Base-by-base conservation (phyloP, 2,888 invertebrate species). In the Bruchidius siliquastri region DNA sequence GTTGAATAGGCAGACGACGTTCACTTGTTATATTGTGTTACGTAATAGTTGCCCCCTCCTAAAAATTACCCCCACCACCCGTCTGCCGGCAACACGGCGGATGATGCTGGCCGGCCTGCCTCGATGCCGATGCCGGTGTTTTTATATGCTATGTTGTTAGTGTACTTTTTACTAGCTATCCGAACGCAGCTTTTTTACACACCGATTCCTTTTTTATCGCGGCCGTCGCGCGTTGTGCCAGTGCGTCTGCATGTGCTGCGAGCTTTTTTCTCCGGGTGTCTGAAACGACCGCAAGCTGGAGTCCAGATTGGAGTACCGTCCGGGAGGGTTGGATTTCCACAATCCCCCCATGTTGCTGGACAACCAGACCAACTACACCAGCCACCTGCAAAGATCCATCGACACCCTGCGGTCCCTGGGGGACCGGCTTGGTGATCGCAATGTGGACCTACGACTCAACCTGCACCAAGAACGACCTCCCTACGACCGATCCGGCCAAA, bases 291-390 rank as follows among this genome's bases (percentile, higher is more conserved):
- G 72, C 49, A 78, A 82, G 76, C 85, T 86, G 87, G 86, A 87
- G 82, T 85, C 86, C 73, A 83, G 86, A 73, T 81, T 87, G 80
- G 87, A 87, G 75, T 87, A 86, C 77, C 83, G 87, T 68, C 77
- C 82, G 21, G 86, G 86, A 68, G 86, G 86, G 74, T 82, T 87
- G 84, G 87, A 87, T 76, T 87, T 87, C 79, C 87, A 87, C 82
- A 84, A 84, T 76, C 82, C 82, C 74, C 79, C 81, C 72, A 84
- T 82, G 79, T 79, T 83, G 81, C 81, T 87, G 77, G 83, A 86
- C 73, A 86, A 86, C 75, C 84, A 84, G 78, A 77, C 83, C 71
- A 83, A 85, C 74, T 86, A 86, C 80, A 82, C 84, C 72, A 82
- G 84, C 72, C 85, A 86, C 78, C 84, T 87, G 67, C 86, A 87